These are phyloP conservation scores for Heliconius sara DNA, from an alignment of 2,888 invertebrate species.

Conservation along the genomic window DNA sequence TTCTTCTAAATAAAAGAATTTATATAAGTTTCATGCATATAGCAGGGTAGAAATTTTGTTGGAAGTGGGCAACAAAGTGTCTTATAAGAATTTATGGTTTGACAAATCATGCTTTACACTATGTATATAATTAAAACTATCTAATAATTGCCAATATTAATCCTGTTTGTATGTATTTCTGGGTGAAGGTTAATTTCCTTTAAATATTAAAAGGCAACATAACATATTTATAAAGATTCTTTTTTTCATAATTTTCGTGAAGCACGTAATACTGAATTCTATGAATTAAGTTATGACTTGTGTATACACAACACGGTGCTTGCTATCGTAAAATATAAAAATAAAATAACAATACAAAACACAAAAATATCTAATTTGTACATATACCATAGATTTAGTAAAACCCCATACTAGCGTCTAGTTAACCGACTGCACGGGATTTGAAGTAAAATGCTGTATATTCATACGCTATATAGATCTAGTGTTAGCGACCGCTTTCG, in stretches of 20 bases:
- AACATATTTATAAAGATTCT: background rate
- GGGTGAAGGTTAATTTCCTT: background rate
- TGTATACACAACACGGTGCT: background rate
- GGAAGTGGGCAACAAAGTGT: no score
- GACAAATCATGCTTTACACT: no score
- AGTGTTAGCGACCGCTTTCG: constrained; percentile 53
- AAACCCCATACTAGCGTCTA: constrained; percentile 33
- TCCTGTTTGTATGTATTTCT: background rate
- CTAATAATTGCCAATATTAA: background rate
- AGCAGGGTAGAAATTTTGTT: no score
- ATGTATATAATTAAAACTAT: no score
- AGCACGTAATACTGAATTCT: no score
- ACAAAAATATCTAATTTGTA: constrained; percentile 6
- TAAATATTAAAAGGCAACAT: background rate
- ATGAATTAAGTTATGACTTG: background rate
- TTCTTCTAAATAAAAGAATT: no score
- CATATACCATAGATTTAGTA: constrained; percentile 16
- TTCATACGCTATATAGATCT: constrained; percentile 54
- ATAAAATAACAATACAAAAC: constrained; percentile 3
- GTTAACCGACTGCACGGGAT: constrained; percentile 44
- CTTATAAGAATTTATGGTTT: no score
- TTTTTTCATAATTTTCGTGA: background rate
- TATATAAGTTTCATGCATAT: no score
- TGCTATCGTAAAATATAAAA: background rate
- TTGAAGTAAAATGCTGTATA: constrained; percentile 55